Evolutionary conservation across 2,113 vertebrate genomes (phyloP).

Genomic region (Entomyzon cyanotis): DNA sequence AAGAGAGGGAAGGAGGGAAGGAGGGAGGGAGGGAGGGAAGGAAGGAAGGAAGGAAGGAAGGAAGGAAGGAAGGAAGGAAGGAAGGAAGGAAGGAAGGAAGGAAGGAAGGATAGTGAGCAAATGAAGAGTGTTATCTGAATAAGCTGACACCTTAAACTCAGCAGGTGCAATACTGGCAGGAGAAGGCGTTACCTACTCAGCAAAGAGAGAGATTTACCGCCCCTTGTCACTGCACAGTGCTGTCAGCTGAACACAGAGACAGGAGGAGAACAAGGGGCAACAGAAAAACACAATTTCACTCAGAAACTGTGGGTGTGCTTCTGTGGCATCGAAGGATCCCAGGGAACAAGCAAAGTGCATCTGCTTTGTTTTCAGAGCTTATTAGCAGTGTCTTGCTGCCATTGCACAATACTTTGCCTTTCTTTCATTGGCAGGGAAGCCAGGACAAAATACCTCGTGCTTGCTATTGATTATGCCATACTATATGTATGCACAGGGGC

Average conservation of each 20-base stretch:
- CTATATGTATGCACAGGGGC: accelerated
- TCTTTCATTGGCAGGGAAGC: not conserved
- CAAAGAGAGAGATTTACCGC: not conserved
- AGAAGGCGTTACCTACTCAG: not conserved
- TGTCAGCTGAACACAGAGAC: not conserved
- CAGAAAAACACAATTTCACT: not conserved
- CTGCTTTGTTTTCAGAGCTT: not conserved
- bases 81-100: not conserved
- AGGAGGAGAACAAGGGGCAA: not conserved
- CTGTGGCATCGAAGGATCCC: not conserved
- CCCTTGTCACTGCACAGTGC: not conserved
- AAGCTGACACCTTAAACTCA: not conserved
- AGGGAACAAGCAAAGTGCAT: accelerated
- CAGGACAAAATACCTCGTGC: not conserved
- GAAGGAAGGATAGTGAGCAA: too few species aligned
- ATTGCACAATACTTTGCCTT: not conserved
- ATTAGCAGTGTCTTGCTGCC: not conserved
- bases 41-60: too few species aligned
- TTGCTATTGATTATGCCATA: not conserved
- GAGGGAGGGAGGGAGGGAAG: too few species aligned
- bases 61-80: too few species aligned
- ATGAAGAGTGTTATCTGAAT: not conserved
- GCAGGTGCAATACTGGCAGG: not conserved
- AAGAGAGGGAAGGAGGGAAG: too few species aligned
- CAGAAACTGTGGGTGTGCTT: not conserved